A percentile compares a stretch with the other conserved stretches of the same genome.
Conservation (phyloP, 2,797 vertebrate species). For the Pseudochaenichthys georgianus region DNA sequence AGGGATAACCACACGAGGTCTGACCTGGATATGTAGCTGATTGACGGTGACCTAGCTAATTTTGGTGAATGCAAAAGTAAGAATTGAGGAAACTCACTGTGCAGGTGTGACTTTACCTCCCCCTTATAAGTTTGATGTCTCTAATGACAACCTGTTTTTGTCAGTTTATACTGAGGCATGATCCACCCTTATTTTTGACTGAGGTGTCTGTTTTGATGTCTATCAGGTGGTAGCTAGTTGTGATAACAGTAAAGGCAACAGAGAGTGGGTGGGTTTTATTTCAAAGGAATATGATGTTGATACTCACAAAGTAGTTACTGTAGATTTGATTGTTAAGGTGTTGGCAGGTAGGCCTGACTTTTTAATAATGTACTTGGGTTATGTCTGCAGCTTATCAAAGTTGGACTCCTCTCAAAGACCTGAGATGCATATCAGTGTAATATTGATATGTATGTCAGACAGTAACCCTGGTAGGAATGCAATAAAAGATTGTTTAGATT, state of each 20-base stretch:
- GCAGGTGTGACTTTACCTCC: constrained; percentile 20
- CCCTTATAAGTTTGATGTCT: constrained; percentile 45
- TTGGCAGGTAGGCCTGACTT: neutral
- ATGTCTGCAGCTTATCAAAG: neutral
- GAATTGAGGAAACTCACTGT: constrained; percentile 13
- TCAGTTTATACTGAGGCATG: constrained; percentile 7
- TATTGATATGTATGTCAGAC: neutral
- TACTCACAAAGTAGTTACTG: neutral
- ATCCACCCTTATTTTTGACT: neutral
- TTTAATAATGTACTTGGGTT: neutral
- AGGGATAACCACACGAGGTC: constrained; percentile 68
- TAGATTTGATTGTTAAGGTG: neutral
- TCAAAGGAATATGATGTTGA: neutral
- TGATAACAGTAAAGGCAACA: neutral
- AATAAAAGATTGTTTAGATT: neutral
- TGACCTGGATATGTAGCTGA: constrained; percentile 70
- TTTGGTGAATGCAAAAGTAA: constrained; percentile 46
- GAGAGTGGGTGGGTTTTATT: neutral
- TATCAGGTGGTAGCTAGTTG: constrained; percentile 27
- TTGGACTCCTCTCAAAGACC: neutral
- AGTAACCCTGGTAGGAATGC: neutral
- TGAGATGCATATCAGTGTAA: neutral
- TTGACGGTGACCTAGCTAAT: constrained; percentile 62
- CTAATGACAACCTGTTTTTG: constrained; percentile 22
- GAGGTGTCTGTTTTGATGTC: constrained; percentile 24